Percentiles rank a stretch among this genome's conserved stretches.
phyloP scores from a whole-genome alignment of 2,888 invertebrate species.

The Ectemnius cavifrons region DNA sequence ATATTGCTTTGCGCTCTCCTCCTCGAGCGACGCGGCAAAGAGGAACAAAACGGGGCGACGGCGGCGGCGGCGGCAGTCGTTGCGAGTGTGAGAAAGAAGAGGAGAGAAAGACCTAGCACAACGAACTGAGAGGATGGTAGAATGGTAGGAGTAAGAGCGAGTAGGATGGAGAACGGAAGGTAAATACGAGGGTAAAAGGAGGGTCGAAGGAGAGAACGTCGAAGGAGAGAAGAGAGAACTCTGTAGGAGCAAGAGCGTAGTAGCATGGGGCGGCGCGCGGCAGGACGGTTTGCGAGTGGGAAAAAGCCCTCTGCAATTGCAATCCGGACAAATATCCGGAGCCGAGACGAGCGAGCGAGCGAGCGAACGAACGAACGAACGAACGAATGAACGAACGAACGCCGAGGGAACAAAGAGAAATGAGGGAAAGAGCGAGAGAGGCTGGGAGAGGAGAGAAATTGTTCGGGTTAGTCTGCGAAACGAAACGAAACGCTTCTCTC shows the following conservation, averaged over 20 bases:
- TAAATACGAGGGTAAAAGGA: conserved; percentile 21
- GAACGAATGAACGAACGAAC: conserved; percentile 48
- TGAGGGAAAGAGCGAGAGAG: conserved; percentile 51
- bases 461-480: conserved; percentile 68
- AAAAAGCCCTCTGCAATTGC: conserved; percentile 65
- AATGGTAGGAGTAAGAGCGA: conserved; percentile 7
- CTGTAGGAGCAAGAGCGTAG: conserved; percentile 12
- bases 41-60: conserved; percentile 20
- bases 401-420: conserved; percentile 42
- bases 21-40: conserved; percentile 29
- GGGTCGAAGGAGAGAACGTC: conserved; percentile 22
- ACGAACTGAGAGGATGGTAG: conserved; percentile 10
- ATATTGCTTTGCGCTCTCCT: conserved; percentile 49
- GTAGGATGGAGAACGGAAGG: background rate
- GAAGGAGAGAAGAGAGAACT: conserved; percentile 19
- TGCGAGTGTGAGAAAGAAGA: conserved; percentile 13
- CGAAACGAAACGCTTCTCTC: conserved; percentile 65
- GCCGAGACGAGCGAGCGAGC: conserved; percentile 63
- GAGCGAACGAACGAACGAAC: conserved; percentile 62
- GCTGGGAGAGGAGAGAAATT: conserved; percentile 64
- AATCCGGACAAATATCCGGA: conserved; percentile 71
- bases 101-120: background rate
- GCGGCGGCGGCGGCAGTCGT: conserved; percentile 16
- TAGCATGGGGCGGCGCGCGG: background rate
- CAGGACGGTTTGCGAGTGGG: conserved; percentile 47